Evolutionary conservation across 30 jellyfish, hydroid and myxozoan species (phyloP).

Genomic region (Turritopsis dohrnii): DNA sequence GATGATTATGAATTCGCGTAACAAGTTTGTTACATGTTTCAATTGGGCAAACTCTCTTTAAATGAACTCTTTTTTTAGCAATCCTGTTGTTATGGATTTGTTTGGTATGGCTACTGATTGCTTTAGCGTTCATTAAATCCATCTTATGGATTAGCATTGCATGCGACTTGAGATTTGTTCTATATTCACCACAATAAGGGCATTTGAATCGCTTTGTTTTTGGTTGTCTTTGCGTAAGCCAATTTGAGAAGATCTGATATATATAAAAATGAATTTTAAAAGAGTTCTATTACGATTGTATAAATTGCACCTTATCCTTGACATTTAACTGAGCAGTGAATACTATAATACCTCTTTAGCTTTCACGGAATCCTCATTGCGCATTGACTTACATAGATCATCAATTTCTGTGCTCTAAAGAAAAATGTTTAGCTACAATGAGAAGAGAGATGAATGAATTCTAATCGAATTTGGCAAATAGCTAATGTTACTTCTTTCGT

Average conservation of each 20-base stretch:
- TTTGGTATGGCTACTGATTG: background rate
- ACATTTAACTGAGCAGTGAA: no score
- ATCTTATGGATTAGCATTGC: background rate
- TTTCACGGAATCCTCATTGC: no score
- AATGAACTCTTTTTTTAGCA: background rate
- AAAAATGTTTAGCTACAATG: no score
- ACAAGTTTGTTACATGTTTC: constrained; percentile 11
- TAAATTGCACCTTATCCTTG: no score
- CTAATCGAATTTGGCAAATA: no score
- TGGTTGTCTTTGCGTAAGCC: background rate
- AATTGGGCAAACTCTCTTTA: background rate
- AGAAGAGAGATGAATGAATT: no score
- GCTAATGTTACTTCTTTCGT: no score
- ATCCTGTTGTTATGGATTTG: background rate
- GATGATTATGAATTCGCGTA: constrained; percentile 23
- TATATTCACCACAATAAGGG: background rate
- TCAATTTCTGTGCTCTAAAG: no score
- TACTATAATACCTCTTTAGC: no score
- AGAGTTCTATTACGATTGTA: no score
- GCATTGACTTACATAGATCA: no score
- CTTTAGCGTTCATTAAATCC: background rate
- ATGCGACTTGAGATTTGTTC: background rate
- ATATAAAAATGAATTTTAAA: no score
- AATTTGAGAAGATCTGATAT: background rate
- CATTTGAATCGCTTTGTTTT: background rate